A percentile compares a stretch with the other conserved stretches of the same genome.
These are phyloP conservation scores for Pempheris klunzingeri DNA, from an alignment of 2,797 vertebrate genomes.

Conservation along the genomic window DNA sequence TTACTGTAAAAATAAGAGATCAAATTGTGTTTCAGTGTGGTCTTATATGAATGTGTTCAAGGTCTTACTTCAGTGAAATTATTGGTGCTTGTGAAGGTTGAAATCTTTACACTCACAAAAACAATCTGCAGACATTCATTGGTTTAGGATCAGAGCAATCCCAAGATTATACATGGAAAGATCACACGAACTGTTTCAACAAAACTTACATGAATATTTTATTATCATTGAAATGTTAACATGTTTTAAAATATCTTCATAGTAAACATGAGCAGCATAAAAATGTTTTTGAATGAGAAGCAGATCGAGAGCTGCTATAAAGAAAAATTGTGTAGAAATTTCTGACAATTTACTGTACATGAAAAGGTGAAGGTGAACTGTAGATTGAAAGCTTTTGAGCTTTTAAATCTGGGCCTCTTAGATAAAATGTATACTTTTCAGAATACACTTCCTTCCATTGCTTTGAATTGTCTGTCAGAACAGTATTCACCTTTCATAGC, in stretches of 20 bases:
- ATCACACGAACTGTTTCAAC: neutral
- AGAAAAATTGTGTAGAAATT: neutral
- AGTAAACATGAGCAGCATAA: neutral
- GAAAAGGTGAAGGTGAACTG: neutral
- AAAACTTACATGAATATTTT: slow-evolving; percentile 2
- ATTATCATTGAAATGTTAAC: slow-evolving; percentile 7
- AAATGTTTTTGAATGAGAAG: neutral
- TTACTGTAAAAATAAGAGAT: neutral
- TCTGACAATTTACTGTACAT: neutral
- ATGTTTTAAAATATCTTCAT: neutral
- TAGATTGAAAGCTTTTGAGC: neutral
- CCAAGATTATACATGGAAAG: neutral
- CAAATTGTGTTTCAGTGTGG: too few relatives aligned
- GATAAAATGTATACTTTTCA: neutral
- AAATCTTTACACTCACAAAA: slow-evolving; percentile 1
- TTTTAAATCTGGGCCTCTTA: neutral
- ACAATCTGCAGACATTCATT: neutral
- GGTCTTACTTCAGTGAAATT: neutral
- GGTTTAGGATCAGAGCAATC: neutral
- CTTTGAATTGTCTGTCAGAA: neutral
- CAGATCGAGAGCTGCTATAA: neutral
- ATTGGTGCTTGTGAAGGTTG: neutral
- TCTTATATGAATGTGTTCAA: too few relatives aligned
- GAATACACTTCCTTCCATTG: neutral
- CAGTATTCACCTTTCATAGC: neutral